Percentiles rank a stretch among this genome's conserved stretches.
Conservation (phyloP, 2,797 vertebrate genomes). For the Tiaroga cobitis region DNA sequence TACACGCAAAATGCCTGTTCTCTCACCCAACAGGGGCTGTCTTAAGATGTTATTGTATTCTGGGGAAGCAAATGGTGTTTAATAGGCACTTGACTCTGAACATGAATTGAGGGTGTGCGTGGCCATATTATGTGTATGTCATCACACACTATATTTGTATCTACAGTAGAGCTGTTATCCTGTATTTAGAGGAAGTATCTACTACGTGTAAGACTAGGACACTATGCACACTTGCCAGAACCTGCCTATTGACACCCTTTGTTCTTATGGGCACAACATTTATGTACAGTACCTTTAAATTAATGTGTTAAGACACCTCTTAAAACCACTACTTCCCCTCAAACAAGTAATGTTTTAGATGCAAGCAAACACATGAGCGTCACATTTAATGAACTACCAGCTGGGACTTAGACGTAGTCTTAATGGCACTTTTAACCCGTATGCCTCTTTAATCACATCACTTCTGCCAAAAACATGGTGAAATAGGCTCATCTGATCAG, state of each 20-base stretch:
- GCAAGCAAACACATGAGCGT: constrained; percentile 68
- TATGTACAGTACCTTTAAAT: constrained; percentile 33
- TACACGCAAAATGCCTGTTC: constrained; percentile 64
- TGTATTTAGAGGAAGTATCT: constrained; percentile 39
- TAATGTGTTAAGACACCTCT: constrained; percentile 68
- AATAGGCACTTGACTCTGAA: constrained; percentile 31
- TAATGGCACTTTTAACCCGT: constrained; percentile 15
- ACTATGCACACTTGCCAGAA: constrained; percentile 34
- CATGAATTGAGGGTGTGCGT: constrained; percentile 41
- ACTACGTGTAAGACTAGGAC: constrained; percentile 10
- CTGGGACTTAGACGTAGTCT: constrained; percentile 46
- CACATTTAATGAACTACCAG: constrained; percentile 66
- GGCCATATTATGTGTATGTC: constrained; percentile 41
- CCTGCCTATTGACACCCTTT: constrained; percentile 37
- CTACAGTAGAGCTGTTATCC: constrained; percentile 32
- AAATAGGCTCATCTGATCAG: background rate
- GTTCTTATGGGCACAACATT: constrained; percentile 34
- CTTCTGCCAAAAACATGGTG: background rate
- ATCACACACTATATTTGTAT: constrained; percentile 42
- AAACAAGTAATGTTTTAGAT: constrained; percentile 64
- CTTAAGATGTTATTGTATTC: constrained; percentile 49
- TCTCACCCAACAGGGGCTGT: constrained; percentile 32
- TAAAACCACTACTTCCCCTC: constrained; percentile 63
- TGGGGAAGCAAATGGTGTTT: constrained; percentile 31
- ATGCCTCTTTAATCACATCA: constrained; percentile 15